Evolutionary conservation across 2,888 invertebrate genomes (phyloP), one percentile per base, ranked within the genome.

Genomic region (Catocala nupta): DNA sequence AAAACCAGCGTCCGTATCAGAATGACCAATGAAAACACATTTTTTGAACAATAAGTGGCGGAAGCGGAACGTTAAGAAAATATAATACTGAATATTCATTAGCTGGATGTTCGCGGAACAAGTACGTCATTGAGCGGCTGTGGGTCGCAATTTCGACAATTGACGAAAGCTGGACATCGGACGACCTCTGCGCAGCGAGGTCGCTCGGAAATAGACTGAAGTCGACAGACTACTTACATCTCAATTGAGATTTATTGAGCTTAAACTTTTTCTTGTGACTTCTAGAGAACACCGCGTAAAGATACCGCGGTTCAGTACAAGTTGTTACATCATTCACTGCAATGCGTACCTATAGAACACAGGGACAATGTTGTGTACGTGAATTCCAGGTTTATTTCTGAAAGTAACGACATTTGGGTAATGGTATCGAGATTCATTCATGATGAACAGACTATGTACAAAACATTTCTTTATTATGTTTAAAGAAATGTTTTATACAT

Each of bases 141-240:
- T 73, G 73, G 75, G 69, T 79, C 72, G 73, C 72, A 60, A 80
- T 74, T 75, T 75, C 65, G 72, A 79, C 81, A 81, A 80, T 81
- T 81, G 82, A 82, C 78, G 81, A 81, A 81, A 76, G 72, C 71
- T 78, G 76, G 73, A 77, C 72, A 70, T 56, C 56, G 64, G 62
- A 48, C 75, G 81, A 82, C 83, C 83, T 85, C 72, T 77, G 42
- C 65, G 52, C 65, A 60, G 34, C 77, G 80, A 86, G 85, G 82
- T 73, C 81, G 76, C 47, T 63, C 81, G 55, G 78, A 78, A 86
- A 83, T 86, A 85, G 76, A 63, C 59, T 55, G 52, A 59, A 55
- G 65, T 63, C 51, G 67, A 63, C 56, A 65, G 34, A 63, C 71
- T 70, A 69, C 71, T 77, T 76, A 74, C 63, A 64, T 53, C 60